These are phyloP conservation scores for Lamprotornis superbus DNA, from an alignment of 2,113 vertebrate genomes.

Conservation along the genomic window DNA sequence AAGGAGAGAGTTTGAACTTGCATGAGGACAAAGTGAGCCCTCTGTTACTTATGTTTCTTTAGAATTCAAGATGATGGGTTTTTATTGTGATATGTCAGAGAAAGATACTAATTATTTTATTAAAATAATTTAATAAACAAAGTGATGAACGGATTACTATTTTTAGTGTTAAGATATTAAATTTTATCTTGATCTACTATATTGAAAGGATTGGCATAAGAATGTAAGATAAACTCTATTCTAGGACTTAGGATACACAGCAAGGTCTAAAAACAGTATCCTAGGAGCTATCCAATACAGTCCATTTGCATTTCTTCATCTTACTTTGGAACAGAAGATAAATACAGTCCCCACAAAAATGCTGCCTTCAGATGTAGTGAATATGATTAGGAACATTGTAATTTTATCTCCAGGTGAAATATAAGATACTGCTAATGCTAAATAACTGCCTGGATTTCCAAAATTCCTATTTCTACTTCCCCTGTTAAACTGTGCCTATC, in stretches of 20 bases:
- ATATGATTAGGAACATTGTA: constrained; percentile 16
- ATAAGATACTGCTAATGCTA: neutral
- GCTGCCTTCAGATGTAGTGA: constrained; percentile 26
- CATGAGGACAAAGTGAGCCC: neutral
- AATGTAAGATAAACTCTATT: neutral
- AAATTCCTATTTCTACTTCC: constrained; percentile 23
- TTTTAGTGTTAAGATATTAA: neutral
- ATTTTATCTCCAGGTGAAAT: constrained; percentile 45
- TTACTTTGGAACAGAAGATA: neutral
- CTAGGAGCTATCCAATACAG: neutral
- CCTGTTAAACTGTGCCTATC: constrained; percentile 9
- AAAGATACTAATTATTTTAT: neutral
- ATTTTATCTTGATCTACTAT: neutral
- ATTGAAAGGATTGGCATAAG: neutral
- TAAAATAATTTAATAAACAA: neutral
- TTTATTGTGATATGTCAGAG: neutral
- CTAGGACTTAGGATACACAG: neutral
- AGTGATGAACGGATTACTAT: neutral
- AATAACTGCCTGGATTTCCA: neutral
- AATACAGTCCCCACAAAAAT: neutral
- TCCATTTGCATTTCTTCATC: neutral
- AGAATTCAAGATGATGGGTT: neutral
- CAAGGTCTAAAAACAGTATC: neutral
- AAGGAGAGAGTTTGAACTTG: neutral
- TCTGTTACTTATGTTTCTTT: neutral